Conservation (phyloP, 1,140 invertebrate species). For the Drosophila bipectinata region DNA sequence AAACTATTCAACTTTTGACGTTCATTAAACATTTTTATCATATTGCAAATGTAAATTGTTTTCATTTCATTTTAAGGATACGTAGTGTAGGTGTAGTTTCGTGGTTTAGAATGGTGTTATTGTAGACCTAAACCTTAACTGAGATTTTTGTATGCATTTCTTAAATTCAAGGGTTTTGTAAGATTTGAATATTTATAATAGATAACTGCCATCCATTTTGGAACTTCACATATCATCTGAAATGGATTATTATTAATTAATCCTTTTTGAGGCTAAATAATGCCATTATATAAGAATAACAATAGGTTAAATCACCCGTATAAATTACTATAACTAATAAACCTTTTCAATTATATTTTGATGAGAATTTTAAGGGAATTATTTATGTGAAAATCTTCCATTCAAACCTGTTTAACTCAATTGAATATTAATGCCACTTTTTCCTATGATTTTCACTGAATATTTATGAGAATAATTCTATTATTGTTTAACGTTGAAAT, state of each 20-base stretch:
- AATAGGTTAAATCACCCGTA: not conserved
- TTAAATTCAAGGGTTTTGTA: not conserved
- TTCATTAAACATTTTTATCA: slow-evolving; percentile 31
- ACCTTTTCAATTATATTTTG: not conserved
- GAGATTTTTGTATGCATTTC: not conserved
- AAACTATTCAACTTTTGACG: slow-evolving; percentile 9
- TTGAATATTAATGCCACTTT: too few relatives aligned
- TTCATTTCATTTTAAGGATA: slow-evolving; percentile 2
- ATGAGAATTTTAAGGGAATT: not conserved
- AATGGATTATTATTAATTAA: too few relatives aligned
- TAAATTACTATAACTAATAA: not conserved
- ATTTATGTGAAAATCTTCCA: not conserved
- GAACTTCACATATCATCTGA: not conserved
- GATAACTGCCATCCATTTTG: not conserved
- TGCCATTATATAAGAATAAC: not conserved
- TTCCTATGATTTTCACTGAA: not conserved
- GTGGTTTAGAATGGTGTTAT: not conserved
- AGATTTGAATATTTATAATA: not conserved
- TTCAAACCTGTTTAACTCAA: too few relatives aligned
- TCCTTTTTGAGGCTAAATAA: too few relatives aligned
- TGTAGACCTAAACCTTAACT: not conserved
- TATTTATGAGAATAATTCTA: not conserved
- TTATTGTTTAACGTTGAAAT: not conserved
- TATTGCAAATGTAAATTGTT: slow-evolving; percentile 7
- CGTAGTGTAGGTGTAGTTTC: not conserved